A percentile compares a stretch with the other conserved stretches of the same genome.
Conservation (phyloP, 2,113 vertebrate species). For the Brevimyrus niger region DNA sequence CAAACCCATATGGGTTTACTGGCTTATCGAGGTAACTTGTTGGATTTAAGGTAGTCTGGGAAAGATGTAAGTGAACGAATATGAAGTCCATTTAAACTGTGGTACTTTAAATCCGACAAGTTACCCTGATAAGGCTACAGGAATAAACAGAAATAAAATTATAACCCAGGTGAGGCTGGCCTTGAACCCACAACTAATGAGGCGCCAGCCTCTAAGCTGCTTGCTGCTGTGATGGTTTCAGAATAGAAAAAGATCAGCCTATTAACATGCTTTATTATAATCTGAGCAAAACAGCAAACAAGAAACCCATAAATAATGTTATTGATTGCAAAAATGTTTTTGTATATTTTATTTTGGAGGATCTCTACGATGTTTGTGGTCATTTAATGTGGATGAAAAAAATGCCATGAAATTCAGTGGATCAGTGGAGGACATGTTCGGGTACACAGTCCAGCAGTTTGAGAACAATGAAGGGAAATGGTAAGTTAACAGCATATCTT, state of each 20-base stretch:
- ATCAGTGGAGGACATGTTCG: conserved; percentile 88
- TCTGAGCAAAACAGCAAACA: neutral
- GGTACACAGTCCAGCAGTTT: conserved; percentile 93
- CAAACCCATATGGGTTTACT: no score
- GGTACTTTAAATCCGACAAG: no score
- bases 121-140: neutral
- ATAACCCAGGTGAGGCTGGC: neutral
- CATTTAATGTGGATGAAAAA: conserved; percentile 92
- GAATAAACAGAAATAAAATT: neutral
- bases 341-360: conserved; percentile 42
- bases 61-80: no score
- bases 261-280: neutral
- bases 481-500: conserved; percentile 58
- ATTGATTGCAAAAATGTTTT: conserved; percentile 8
- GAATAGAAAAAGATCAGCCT: neutral
- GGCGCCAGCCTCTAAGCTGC: neutral
- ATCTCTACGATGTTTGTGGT: conserved; percentile 52
- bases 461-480: conserved; percentile 95
- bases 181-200: neutral
- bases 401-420: conserved; percentile 81
- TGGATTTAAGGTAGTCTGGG: no score
- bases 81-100: no score
- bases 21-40: no score
- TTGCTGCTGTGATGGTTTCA: neutral
- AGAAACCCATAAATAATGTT: neutral